Evolutionary conservation across 2,888 invertebrate genomes (phyloP).

Genomic region (Merodon equestris): DNA sequence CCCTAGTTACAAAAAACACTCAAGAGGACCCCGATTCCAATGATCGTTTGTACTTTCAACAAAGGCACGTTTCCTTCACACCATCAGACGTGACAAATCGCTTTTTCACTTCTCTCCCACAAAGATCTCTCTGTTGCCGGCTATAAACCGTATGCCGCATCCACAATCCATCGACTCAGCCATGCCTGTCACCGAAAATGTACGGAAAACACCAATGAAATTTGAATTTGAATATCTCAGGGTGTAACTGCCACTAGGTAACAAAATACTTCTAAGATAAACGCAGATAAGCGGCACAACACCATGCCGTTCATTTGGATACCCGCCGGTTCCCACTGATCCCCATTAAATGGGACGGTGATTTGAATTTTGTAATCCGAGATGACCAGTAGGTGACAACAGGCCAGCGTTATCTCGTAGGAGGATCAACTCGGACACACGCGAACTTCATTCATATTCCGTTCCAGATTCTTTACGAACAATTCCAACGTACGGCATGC

Average conservation of each 20-base stretch:
- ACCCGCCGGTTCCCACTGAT: background rate
- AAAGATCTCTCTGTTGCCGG: slow-evolving; percentile 27
- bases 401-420: background rate
- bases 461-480: too few relatives aligned
- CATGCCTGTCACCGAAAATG: background rate
- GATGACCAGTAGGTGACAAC: slow-evolving; percentile 35
- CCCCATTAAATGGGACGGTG: background rate
- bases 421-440: too few relatives aligned
- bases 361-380: slow-evolving; percentile 39
- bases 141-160: slow-evolving; percentile 31
- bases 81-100: slow-evolving; percentile 14
- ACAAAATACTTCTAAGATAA: slow-evolving; percentile 22
- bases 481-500: slow-evolving; percentile 44
- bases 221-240: slow-evolving; percentile 35
- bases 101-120: background rate
- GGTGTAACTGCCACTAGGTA: slow-evolving; percentile 22
- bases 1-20: too few relatives aligned
- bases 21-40: too few relatives aligned
- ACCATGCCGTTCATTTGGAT: slow-evolving; percentile 50
- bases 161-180: too few relatives aligned
- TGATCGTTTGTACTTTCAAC: background rate
- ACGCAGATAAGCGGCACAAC: slow-evolving; percentile 34
- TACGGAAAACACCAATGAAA: slow-evolving; percentile 24
- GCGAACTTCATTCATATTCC: too few relatives aligned
- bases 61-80: background rate